Conservation (phyloP, 2,113 vertebrate genomes). For the Panurus biarmicus region DNA sequence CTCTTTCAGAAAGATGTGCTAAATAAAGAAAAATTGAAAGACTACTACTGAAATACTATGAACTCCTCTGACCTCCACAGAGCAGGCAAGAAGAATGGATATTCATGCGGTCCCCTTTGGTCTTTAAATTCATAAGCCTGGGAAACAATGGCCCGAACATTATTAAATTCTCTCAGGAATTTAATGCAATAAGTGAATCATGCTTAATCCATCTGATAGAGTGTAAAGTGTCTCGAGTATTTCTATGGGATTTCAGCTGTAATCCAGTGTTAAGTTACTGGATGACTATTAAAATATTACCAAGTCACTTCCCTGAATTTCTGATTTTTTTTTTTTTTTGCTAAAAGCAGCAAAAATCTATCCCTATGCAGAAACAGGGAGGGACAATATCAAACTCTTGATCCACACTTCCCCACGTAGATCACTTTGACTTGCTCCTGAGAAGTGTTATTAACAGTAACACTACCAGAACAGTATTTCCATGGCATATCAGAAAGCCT, state of each 20-base stretch:
- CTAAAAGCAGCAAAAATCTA: not conserved
- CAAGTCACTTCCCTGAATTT: not conserved
- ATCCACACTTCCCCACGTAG: not conserved
- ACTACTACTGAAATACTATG: not conserved
- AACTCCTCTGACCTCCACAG: not conserved
- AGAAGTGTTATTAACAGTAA: not conserved
- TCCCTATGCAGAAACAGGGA: not conserved
- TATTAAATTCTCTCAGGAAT: slow-evolving; percentile 7
- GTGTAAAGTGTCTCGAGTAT: not conserved
- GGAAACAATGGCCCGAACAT: slow-evolving; percentile 8
- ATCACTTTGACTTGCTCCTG: not conserved
- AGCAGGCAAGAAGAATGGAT: not conserved
- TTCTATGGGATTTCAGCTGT: not conserved
- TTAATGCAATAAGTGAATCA: slow-evolving; percentile 27
- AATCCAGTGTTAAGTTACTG: slow-evolving; percentile 35
- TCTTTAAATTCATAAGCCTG: not conserved
- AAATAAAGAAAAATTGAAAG: not conserved
- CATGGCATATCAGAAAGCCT: not conserved
- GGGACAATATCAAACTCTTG: not conserved
- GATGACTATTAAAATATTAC: not conserved
- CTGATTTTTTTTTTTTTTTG: not conserved
- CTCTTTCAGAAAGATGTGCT: not conserved
- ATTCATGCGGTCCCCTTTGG: not conserved
- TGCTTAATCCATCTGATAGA: slow-evolving; percentile 33
- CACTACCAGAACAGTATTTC: not conserved